phyloP scores from a whole-genome alignment of 2,888 invertebrate genomes.

The Platynereis dumerilii region DNA sequence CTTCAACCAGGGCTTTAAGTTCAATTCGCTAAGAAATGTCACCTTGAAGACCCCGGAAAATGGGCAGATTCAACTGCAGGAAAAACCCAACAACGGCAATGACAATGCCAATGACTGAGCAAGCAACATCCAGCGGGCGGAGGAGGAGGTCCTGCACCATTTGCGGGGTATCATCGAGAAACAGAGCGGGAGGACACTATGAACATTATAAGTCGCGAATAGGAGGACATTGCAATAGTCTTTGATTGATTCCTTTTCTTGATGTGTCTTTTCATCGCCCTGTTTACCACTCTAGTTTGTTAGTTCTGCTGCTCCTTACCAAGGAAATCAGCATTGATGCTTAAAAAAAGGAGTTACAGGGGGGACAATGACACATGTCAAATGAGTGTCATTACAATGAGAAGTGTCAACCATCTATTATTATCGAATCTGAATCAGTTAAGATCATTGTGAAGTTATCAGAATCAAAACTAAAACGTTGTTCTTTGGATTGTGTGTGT shows the following conservation, averaged over 20 bases:
- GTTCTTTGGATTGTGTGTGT: too few relatives aligned
- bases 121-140: slow-evolving; percentile 25
- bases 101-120: background rate
- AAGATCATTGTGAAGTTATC: too few relatives aligned
- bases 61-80: background rate
- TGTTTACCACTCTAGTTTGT: slow-evolving; percentile 64
- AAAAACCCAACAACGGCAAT: background rate
- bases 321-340: slow-evolving; percentile 41
- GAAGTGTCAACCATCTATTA: too few relatives aligned
- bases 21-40: slow-evolving; percentile 15
- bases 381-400: too few relatives aligned
- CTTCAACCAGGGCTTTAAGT: slow-evolving; percentile 22
- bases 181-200: slow-evolving; percentile 47
- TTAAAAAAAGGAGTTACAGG: slow-evolving; percentile 14
- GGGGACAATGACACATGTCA: too few relatives aligned
- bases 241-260: slow-evolving; percentile 67
- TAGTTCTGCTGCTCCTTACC: slow-evolving; percentile 65
- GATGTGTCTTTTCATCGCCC: slow-evolving; percentile 65
- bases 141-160: slow-evolving; percentile 50
- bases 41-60: slow-evolving; percentile 13
- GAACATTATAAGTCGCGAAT: slow-evolving; percentile 47
- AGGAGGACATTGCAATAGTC: slow-evolving; percentile 66
- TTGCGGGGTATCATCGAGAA: slow-evolving; percentile 47
- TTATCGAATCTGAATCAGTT: too few relatives aligned
- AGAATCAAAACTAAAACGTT: too few relatives aligned